Evolutionary conservation across 2,797 vertebrate genomes (phyloP).

Genomic region (Hapalemur alaotrensis): DNA sequence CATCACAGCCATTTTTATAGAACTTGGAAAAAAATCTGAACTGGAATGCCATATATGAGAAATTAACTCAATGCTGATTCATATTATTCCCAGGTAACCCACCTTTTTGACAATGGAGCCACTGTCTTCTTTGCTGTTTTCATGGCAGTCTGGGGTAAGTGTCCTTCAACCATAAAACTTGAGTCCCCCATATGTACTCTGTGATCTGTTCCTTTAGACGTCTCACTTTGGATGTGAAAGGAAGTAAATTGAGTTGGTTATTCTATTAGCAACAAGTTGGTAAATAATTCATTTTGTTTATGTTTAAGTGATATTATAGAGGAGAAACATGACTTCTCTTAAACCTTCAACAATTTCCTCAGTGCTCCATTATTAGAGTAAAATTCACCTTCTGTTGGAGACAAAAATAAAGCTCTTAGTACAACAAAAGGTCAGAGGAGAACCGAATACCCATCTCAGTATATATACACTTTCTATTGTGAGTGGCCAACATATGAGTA

Average conservation of each 20-base stretch:
- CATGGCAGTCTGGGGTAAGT: slow-evolving; percentile 98
- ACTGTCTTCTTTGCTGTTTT: slow-evolving; percentile 98
- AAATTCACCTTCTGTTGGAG: background rate
- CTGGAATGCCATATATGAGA: background rate
- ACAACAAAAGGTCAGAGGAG: background rate
- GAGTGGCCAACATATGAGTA: background rate
- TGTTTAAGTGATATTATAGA: background rate
- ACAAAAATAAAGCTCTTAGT: slow-evolving; percentile 21
- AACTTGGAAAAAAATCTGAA: background rate
- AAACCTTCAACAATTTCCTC: background rate
- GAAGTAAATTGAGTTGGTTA: background rate
- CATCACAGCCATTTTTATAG: background rate
- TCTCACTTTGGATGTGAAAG: background rate
- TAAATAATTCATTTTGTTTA: background rate
- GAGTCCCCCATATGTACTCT: background rate
- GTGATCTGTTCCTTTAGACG: background rate
- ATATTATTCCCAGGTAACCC: slow-evolving; percentile 89
- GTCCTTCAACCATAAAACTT: background rate
- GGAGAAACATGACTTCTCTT: background rate
- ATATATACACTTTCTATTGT: background rate
- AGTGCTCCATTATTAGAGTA: slow-evolving; percentile 4
- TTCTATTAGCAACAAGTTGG: background rate
- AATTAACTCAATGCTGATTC: slow-evolving; percentile 50
- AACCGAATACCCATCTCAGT: background rate
- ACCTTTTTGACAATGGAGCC: slow-evolving; percentile 95